Conservation (phyloP, 2,797 vertebrate species). For the Sternotherus odoratus region DNA sequence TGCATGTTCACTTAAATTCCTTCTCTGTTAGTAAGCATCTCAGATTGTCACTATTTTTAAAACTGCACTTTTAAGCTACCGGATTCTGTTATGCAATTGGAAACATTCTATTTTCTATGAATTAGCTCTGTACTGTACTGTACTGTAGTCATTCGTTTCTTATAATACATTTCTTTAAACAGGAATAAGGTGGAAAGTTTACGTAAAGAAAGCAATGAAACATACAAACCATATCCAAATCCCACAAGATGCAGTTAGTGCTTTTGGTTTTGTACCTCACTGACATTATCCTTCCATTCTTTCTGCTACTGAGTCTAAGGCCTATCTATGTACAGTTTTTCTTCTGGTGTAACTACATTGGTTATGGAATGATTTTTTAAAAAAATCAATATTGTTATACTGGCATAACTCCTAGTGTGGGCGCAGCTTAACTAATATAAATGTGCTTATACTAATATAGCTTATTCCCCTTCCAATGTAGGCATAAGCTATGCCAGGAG, state of each 20-base stretch:
- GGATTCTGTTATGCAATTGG: not conserved
- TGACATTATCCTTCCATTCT: not conserved
- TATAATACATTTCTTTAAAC: not conserved
- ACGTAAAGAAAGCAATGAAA: conserved; percentile 5
- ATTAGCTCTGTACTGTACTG: not conserved
- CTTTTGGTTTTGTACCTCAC: not conserved
- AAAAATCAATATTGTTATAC: not conserved
- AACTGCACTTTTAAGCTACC: not conserved
- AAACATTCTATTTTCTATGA: not conserved
- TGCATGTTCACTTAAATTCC: not conserved
- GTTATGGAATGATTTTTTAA: not conserved
- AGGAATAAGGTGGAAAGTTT: not conserved
- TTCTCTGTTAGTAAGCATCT: not conserved
- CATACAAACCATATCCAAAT: not conserved
- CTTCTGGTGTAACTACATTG: not conserved
- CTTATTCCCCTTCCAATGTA: not conserved
- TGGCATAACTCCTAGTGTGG: not conserved
- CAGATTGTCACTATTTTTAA: conserved; percentile 22
- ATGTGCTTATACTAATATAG: not conserved
- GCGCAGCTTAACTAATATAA: not conserved
- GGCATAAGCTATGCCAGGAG: not conserved
- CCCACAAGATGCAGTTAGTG: not conserved
- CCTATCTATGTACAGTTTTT: not conserved
- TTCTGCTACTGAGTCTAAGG: not conserved
- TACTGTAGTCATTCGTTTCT: not conserved